Evolutionary conservation across 2,797 vertebrate species (phyloP), one percentile per base, ranked within the genome.

Genomic region (Phaenicophaeus curvirostris): DNA sequence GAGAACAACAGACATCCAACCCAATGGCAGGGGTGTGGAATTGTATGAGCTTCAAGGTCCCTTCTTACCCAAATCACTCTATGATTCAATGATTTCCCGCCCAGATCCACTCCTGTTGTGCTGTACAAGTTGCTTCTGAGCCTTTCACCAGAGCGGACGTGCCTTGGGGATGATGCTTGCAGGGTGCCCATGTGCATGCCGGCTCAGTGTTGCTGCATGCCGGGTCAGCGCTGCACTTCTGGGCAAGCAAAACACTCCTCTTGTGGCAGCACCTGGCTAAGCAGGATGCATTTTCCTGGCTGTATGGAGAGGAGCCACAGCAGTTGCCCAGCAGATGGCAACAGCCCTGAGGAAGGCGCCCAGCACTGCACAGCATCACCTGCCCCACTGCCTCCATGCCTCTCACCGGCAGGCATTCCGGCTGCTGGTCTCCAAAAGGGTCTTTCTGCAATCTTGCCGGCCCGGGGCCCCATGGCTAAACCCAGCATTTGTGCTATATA

Each of bases 301-400:
- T 58, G 62, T 57, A 5, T 10, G 1, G 5, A 25, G 57, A 33
- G 46, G 50, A 94, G 35, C 23, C 74, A 23, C 74, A 0, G 77
- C 19, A 3, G 51, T 35, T 1, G 87, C 87, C 96, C 95, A 93
- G 95, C 87, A 96, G 95, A 95, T 89, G 95, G 96, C 96, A 95
- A 96, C 86, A 92, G 89, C 74, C 88, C 93, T 8, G 76, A 66
- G 10, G 53, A 6, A 53, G 44, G 90, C 4, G 8, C n/a, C 2
- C 62, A 11, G 42, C 42, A 8, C 66, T 0, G 54, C 57, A 6
- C 53, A 9, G 41, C 65, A 6, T 23, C 6, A 2, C 18, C 33
- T 1, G 33, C 18, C 51, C 41, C 18, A 42, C 42, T 42, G 42
- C 42, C 13, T 42, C 42, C 42, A 1, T 5, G 1, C 39, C 65